Evolutionary conservation across 2,797 vertebrate genomes (phyloP).

Genomic region (Sternarchorhynchus goeldii): DNA sequence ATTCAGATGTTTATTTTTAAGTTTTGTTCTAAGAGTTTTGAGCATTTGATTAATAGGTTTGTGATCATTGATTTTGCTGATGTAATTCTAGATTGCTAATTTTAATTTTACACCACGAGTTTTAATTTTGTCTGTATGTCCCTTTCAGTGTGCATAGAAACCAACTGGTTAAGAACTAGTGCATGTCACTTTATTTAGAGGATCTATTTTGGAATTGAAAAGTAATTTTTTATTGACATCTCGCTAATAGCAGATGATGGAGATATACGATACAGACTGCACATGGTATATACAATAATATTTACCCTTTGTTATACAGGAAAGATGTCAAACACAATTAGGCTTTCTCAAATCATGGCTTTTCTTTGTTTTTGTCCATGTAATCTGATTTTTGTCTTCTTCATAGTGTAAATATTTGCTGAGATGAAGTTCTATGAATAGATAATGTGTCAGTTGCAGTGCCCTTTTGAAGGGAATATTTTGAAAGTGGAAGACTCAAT

Average conservation of each 20-base stretch:
- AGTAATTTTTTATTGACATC: conserved; percentile 13
- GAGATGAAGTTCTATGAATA: neutral
- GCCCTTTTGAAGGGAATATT: neutral
- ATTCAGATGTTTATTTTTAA: neutral
- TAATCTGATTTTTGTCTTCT: conserved; percentile 28
- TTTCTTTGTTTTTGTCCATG: neutral
- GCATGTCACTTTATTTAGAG: conserved; percentile 44
- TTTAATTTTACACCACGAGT: neutral
- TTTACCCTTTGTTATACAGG: conserved; percentile 52
- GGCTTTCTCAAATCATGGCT: neutral
- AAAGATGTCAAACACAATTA: conserved; percentile 39
- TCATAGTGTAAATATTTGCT: conserved; percentile 5
- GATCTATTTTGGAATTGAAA: conserved; percentile 38
- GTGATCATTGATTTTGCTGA: neutral
- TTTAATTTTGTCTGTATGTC: neutral
- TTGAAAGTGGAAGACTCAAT: neutral
- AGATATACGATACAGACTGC: conserved; percentile 38
- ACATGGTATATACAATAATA: conserved; percentile 40
- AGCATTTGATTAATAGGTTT: neutral
- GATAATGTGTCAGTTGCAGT: neutral
- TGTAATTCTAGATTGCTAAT: too few species aligned
- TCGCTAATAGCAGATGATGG: conserved; percentile 34
- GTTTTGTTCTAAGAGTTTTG: neutral
- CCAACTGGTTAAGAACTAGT: neutral
- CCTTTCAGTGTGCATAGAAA: neutral